Evolutionary conservation across 2,888 invertebrate species (phyloP).

Genomic region (Automeris io): DNA sequence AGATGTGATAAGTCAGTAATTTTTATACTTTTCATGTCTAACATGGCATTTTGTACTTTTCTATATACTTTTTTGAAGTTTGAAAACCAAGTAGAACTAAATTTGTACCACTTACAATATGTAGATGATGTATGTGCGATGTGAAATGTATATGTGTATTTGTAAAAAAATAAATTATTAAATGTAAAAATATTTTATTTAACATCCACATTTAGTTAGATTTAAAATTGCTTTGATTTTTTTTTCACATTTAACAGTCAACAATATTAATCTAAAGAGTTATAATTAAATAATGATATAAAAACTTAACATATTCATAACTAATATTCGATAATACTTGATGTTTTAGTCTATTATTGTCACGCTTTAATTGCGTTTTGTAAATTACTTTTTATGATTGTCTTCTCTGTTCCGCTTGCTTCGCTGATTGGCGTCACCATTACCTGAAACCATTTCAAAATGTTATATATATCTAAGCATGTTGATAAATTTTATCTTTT

Average conservation of each 20-base stretch:
- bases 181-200: constrained; percentile 1
- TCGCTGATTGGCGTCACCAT: constrained; percentile 52
- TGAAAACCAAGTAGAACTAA: no score
- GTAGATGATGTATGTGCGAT: no score
- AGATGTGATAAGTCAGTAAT: not conserved
- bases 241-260: not conserved
- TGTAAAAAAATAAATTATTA: not conserved
- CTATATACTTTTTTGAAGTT: not conserved
- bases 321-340: constrained; percentile 39
- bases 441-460: constrained; percentile 39
- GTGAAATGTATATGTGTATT: not conserved
- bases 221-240: not conserved
- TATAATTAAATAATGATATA: not conserved
- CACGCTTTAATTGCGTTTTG: constrained; percentile 50
- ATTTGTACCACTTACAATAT: not conserved
- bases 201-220: constrained; percentile 1
- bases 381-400: constrained; percentile 40
- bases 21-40: not conserved
- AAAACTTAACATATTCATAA: constrained; percentile 37
- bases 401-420: constrained; percentile 33
- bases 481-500: not conserved
- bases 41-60: not conserved
- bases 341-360: constrained; percentile 18
- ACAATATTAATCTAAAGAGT: not conserved
- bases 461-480: not conserved